Conservation (phyloP, 2,113 vertebrate genomes). For the Phylloscopus whistleri region DNA sequence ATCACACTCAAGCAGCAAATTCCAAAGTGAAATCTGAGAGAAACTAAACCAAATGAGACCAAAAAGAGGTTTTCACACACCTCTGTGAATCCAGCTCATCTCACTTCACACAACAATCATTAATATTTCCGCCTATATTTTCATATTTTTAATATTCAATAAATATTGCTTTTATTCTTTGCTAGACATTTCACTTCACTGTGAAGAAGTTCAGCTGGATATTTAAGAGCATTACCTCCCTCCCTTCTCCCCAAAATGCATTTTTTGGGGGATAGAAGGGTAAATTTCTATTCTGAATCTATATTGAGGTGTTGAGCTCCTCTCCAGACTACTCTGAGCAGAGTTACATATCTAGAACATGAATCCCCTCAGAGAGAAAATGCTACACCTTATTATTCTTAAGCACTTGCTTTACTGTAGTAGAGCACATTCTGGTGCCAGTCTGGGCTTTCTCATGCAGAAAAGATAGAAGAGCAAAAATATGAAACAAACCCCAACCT, state of each 20-base stretch:
- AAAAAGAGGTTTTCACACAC: background rate
- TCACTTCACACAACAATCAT: background rate
- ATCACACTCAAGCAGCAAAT: background rate
- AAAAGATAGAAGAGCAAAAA: background rate
- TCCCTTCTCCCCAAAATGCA: background rate
- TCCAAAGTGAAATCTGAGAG: background rate
- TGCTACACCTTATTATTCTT: background rate
- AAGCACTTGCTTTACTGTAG: background rate
- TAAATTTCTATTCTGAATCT: background rate
- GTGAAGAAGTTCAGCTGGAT: background rate
- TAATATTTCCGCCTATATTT: background rate
- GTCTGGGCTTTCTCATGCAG: background rate
- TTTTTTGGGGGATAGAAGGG: background rate
- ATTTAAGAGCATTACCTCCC: background rate
- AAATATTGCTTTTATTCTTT: background rate
- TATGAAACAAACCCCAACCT: background rate
- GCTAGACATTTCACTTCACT: background rate
- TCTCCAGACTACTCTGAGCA: background rate
- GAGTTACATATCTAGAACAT: background rate
- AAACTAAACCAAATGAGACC: background rate
- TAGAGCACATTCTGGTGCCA: background rate
- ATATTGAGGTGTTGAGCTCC: background rate
- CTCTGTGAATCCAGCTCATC: background rate
- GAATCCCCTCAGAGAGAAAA: background rate
- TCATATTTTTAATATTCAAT: background rate